phyloP scores from a whole-genome alignment of 2,113 vertebrate genomes.

The Natator depressus region DNA sequence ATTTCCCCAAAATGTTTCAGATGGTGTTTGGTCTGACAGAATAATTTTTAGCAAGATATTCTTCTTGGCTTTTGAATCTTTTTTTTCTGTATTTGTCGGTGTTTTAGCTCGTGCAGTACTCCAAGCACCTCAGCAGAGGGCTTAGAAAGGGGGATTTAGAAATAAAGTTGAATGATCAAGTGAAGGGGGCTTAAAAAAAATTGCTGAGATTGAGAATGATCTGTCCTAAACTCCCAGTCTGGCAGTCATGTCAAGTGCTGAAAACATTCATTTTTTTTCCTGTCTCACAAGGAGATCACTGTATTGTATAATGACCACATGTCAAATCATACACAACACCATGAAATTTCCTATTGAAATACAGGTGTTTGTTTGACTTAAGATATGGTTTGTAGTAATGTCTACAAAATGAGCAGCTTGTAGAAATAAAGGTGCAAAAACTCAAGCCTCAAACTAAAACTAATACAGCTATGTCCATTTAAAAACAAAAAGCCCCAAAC shows the following conservation, averaged over 20 bases:
- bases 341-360: rapidly evolving
- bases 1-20: not conserved
- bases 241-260: not conserved
- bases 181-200: rapidly evolving
- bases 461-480: not conserved
- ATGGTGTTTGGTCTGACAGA: not conserved
- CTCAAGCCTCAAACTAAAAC: not conserved
- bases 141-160: not conserved
- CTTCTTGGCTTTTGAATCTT: not conserved
- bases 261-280: rapidly evolving
- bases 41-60: not conserved
- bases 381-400: not conserved
- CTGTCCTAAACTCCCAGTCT: not conserved
- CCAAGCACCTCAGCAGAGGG: rapidly evolving
- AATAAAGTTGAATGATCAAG: not conserved
- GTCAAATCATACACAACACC: rapidly evolving
- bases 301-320: rapidly evolving
- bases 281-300: rapidly evolving
- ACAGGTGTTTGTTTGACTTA: rapidly evolving
- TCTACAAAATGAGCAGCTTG: rapidly evolving
- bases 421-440: rapidly evolving
- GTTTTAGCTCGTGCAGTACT: not conserved
- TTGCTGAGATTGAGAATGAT: not conserved
- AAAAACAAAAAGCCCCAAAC: not conserved
- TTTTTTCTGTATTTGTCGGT: rapidly evolving